Percentiles rank a stretch among this genome's conserved stretches.
These are phyloP conservation scores for Drosophila truncata DNA, from an alignment of 1,140 invertebrate species.

Conservation along the genomic window DNA sequence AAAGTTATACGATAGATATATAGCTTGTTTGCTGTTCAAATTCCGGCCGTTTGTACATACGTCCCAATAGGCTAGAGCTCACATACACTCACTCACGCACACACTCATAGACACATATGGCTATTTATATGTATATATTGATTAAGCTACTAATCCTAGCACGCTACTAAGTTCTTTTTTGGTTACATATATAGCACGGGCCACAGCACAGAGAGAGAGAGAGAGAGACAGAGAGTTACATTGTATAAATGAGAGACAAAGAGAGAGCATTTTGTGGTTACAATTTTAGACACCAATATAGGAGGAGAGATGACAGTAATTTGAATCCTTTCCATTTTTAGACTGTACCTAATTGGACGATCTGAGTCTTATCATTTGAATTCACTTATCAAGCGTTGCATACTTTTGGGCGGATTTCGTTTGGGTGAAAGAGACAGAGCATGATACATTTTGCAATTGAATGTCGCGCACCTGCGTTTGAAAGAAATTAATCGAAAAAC, in stretches of 20 bases:
- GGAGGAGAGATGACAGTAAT: conserved; percentile 55
- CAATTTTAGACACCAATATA: conserved; percentile 79
- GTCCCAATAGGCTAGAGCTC: conserved; percentile 47
- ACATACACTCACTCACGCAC: conserved; percentile 36
- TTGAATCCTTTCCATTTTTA: conserved; percentile 47
- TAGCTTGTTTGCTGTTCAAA: conserved; percentile 48
- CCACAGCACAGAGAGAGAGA: conserved; percentile 73
- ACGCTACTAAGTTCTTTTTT: conserved; percentile 71
- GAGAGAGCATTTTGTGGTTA: conserved; percentile 70
- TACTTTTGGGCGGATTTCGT: conserved; percentile 68
- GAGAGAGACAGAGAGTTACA: conserved; percentile 46
- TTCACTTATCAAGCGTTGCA: conserved; percentile 68
- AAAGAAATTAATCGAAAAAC: conserved; percentile 70
- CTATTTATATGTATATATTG: conserved; percentile 33
- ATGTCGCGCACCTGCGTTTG: conserved; percentile 76
- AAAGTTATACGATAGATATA: conserved; percentile 57
- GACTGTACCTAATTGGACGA: conserved; percentile 74
- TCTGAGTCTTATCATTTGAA: conserved; percentile 45
- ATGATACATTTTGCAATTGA: conserved; percentile 69
- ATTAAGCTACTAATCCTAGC: conserved; percentile 77
- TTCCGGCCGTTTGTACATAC: conserved; percentile 44
- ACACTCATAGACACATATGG: conserved; percentile 29
- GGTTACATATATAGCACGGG: conserved; percentile 71
- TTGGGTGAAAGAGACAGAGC: conserved; percentile 59
- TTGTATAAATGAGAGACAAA: conserved; percentile 59